Base-by-base conservation (phyloP, 92 coral and sea anemone genomes). In the Ricordea florida region DNA sequence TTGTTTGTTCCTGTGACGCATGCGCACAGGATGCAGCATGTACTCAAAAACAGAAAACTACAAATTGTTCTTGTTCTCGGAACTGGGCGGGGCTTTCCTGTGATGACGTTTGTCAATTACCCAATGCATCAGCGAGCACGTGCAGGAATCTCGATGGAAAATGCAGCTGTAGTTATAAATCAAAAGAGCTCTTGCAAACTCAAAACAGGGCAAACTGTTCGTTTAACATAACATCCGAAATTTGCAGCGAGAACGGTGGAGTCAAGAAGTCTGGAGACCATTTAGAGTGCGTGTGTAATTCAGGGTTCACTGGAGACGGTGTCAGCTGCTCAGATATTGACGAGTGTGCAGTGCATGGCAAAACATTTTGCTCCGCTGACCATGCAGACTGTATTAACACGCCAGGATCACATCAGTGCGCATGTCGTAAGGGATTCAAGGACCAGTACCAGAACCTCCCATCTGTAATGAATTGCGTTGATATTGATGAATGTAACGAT, bases 271-370 rank as follows among this genome's bases (percentile, higher is more conserved):
- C 51, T 26, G 81, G 77, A 2, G 57, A 41, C 28, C 63, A 29
- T 26, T 69, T 91, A 20, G 41, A 48, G 29, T 91, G 97, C 49
- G 74, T 57, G 9, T 91, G 97, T 34, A 63, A 83, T n/a, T 9
- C 3, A 17, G 97, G 97, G 24, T 91, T 79, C 32, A 17, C 13
- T 3, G 97, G 97, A 14, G 45, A 83, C 32, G 97, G 97, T 48
- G 46, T 61, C 3, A 33, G 59, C 4, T 91, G 97, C 51, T 7
- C 35, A 0, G 97, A 91, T 48, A 31, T 87, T 23, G 50, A 91
- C 40, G 97, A 91, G 49, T 90, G 96, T 45, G 9, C 36, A 25
- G 17, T 33, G 14, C n/a, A n/a, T n/a, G 10, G n/a, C 2, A 13
- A 1, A 9, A 30, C 22, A 15, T 11, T 1, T 0, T 91, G 87